Evolutionary conservation across 1,140 invertebrate species (phyloP), one percentile per base, ranked within the genome.

Genomic region (Saxidomus purpurata): DNA sequence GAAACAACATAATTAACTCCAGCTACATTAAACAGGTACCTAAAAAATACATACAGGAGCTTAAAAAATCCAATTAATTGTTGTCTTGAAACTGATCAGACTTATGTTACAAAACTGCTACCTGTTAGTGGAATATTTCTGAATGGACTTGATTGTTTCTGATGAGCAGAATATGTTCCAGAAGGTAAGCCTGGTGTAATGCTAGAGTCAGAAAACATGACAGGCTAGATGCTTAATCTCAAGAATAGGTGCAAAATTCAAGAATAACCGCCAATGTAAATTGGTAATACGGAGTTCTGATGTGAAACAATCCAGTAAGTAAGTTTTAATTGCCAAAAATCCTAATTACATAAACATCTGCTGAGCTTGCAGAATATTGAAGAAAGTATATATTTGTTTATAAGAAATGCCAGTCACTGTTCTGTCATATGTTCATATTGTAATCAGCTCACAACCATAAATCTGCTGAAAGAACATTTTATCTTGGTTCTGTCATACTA

Each of bases 101-200:
- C 8, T 3, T 67, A 67, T 67, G n/a, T 67, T 8, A 22, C 52
- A 36, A 6, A 40, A n/a, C 25, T 3, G 67, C 34, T 71, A 71
- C 67, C 67, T 71, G 67, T 71, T 71, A 38, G 67, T 71, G 34
- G 67, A 71, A 71, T 38, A 40, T 40, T 71, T 71, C 67, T 71
- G 31, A n/a, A n/a, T 59, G 25, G 55, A 25, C 17, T 59, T 59
- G 55, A 19, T 71, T 67, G n/a, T 67, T 13, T 8, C 13, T 67
- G 63, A 6, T 61, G 59, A n/a, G n/a, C 6, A 61, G 59, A 13
- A 61, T 6, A 61, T 22, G 9, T 38, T 71, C 34, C 67, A 38
- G 34, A 36, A 38, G 31, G 34, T 38, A 71, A 6, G 9, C 28
- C 25, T 71, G 67, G 22, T 71, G 67, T 28, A 2, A n/a, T 28